Evolutionary conservation across 2,797 vertebrate species (phyloP).

Genomic region (Mionectes olivaceus): DNA sequence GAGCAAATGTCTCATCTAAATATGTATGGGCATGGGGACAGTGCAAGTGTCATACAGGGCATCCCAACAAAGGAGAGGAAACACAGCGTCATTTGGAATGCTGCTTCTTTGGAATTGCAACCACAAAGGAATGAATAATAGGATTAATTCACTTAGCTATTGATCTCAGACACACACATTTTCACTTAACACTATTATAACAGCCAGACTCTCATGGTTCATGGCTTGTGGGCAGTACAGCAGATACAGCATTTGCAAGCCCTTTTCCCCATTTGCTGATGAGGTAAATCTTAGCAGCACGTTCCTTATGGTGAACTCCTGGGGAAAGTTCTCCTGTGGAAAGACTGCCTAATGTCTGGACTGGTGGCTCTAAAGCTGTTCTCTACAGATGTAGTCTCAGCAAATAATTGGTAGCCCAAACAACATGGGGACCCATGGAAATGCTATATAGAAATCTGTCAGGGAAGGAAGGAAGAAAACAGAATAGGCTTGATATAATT

Average conservation of each 20-base stretch:
- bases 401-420: neutral
- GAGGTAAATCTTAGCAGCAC: neutral
- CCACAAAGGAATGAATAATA: neutral
- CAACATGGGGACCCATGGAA: neutral
- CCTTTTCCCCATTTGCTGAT: neutral
- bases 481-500: neutral
- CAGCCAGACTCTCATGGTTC: neutral
- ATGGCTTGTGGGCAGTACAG: neutral
- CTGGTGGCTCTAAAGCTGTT: neutral
- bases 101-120: neutral
- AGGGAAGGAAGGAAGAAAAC: neutral
- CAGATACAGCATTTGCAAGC: neutral
- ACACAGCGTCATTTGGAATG: neutral
- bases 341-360: neutral
- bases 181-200: neutral
- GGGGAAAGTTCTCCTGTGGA: neutral
- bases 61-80: neutral
- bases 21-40: neutral
- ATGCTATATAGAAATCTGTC: neutral
- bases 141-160: conserved; percentile 15
- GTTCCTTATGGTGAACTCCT: neutral
- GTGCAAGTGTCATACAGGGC: neutral
- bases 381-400: neutral
- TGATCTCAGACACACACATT: neutral
- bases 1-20: neutral